phyloP scores from a whole-genome alignment of 2,113 vertebrate species.

The Vidua chalybeata region DNA sequence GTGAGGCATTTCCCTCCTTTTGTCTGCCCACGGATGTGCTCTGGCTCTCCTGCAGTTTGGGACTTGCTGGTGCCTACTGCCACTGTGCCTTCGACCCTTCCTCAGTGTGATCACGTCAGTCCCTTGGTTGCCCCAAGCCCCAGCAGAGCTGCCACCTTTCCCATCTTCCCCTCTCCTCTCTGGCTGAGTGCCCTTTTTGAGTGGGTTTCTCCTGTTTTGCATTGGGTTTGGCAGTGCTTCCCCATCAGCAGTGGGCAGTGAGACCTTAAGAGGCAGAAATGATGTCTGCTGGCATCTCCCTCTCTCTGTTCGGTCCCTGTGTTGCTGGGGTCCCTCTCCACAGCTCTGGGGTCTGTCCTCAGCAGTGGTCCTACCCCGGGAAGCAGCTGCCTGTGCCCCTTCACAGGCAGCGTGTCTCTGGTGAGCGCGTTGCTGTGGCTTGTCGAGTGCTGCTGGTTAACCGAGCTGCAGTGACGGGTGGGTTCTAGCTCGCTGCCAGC shows the following conservation, averaged over 20 bases:
- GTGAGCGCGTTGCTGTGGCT: slow-evolving; percentile 1
- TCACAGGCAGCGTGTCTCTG: not conserved
- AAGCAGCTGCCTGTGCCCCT: not conserved
- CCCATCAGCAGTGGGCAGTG: not conserved
- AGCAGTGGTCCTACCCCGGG: not conserved
- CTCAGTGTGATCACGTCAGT: accelerated
- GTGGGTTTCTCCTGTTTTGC: not conserved
- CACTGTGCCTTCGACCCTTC: too few relatives aligned
- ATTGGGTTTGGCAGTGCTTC: not conserved
- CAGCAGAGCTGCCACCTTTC: not conserved
- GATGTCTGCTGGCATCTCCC: accelerated
- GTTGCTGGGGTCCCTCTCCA: not conserved
- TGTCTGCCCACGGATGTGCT: not conserved
- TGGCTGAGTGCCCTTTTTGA: not conserved
- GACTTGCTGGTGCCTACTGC: not conserved
- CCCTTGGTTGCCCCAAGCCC: too few relatives aligned
- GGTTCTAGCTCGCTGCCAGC: slow-evolving; percentile 21
- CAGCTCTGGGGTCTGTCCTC: not conserved
- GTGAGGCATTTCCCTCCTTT: not conserved
- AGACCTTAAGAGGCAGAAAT: not conserved
- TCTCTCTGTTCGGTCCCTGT: accelerated
- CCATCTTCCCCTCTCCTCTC: not conserved
- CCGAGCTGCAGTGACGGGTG: slow-evolving; percentile 24
- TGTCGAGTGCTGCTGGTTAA: slow-evolving; percentile 51
- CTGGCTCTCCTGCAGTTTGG: not conserved